phyloP scores from a whole-genome alignment of 2,113 vertebrate genomes.

The Petroica traversi region DNA sequence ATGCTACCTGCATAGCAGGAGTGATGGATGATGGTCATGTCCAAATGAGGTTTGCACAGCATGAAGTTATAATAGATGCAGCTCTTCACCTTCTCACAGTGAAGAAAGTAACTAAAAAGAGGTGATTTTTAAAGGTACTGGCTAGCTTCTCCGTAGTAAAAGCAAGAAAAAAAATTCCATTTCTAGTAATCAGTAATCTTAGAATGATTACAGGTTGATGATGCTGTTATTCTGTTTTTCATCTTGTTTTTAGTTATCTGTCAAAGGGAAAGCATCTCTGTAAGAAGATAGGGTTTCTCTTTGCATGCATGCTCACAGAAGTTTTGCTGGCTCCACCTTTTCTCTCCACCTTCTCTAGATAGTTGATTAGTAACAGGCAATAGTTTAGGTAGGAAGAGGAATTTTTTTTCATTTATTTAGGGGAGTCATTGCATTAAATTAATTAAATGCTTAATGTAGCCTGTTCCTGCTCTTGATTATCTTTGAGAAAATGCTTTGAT shows the following conservation, averaged over 20 bases:
- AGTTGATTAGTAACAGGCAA: background rate
- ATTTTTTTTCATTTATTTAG: background rate
- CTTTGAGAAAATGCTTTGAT: background rate
- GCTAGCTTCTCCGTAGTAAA: background rate
- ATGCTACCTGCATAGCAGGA: slow-evolving; percentile 43
- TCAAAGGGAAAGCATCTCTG: background rate
- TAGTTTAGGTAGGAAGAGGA: background rate
- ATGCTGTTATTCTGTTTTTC: background rate
- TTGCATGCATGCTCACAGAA: background rate
- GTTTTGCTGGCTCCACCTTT: background rate
- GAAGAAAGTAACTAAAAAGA: background rate
- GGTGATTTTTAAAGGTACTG: background rate
- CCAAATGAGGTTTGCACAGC: slow-evolving; percentile 51
- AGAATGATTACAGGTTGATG: background rate
- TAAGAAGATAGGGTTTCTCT: background rate
- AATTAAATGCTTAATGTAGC: background rate
- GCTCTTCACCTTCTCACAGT: background rate
- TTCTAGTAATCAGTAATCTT: background rate
- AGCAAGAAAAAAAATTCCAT: background rate
- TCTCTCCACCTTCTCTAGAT: background rate
- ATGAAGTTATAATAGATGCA: background rate
- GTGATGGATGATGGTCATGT: slow-evolving; percentile 36
- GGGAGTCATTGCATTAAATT: background rate
- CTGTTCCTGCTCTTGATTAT: background rate
- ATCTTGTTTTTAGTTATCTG: background rate